Percentiles rank a stretch among this genome's conserved stretches.
Conservation (phyloP, 2,888 invertebrate species). For the Teleogryllus oceanicus region DNA sequence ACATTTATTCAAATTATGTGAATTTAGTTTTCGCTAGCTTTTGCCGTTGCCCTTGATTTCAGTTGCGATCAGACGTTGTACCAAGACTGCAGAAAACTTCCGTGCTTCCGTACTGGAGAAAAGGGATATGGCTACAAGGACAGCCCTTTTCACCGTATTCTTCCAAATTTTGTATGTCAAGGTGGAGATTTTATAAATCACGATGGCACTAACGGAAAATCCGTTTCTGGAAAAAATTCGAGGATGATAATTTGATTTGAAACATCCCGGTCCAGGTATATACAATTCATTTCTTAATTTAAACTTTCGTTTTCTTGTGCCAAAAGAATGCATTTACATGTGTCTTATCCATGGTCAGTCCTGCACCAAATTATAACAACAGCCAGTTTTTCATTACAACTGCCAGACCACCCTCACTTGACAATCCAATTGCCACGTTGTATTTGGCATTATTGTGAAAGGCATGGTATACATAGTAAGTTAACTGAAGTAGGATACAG, state of each 20-base stretch:
- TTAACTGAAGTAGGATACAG: background rate
- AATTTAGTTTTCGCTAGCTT: too few relatives aligned
- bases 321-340: constrained; percentile 38
- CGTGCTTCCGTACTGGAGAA: constrained; percentile 94
- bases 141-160: constrained; percentile 92
- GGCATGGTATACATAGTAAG: constrained; percentile 77
- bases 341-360: constrained; percentile 93
- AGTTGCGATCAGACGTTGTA: constrained; percentile 85
- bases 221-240: constrained; percentile 96
- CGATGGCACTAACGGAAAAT: constrained; percentile 87
- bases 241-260: constrained; percentile 92
- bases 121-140: constrained; percentile 92
- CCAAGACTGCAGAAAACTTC: constrained; percentile 96
- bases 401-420: constrained; percentile 88
- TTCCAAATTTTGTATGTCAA: constrained; percentile 97
- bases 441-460: constrained; percentile 86
- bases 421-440: constrained; percentile 88
- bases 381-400: constrained; percentile 97
- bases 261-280: constrained; percentile 84
- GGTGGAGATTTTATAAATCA: constrained; percentile 92
- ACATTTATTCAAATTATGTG: too few relatives aligned
- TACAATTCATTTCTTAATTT: background rate
- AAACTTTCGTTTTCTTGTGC: too few relatives aligned
- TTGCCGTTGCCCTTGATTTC: constrained; percentile 45
- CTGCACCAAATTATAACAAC: constrained; percentile 93